These are phyloP conservation scores for Tetrax tetrax DNA, from an alignment of 2,113 vertebrate species.

Conservation along the genomic window DNA sequence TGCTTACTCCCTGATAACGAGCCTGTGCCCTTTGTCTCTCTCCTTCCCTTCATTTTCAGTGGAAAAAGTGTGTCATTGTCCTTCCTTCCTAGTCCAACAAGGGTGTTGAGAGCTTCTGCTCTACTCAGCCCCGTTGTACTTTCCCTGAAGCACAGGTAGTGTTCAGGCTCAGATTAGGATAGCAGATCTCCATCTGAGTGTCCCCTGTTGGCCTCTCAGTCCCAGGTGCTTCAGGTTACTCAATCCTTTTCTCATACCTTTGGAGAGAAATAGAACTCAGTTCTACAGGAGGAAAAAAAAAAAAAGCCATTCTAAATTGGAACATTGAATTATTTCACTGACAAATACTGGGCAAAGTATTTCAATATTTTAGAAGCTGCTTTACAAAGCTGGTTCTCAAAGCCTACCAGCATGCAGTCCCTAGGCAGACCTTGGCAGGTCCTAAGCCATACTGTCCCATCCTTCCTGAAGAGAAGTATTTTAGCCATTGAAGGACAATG, in stretches of 20 bases:
- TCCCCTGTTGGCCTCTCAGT: not conserved
- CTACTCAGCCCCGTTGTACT: not conserved
- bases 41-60: not conserved
- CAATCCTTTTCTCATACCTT: not conserved
- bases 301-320: not conserved
- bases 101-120: not conserved
- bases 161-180: not conserved
- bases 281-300: not conserved
- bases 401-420: not conserved
- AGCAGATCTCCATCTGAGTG: not conserved
- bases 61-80: not conserved
- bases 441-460: not conserved
- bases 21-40: not conserved
- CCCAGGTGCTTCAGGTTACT: not conserved
- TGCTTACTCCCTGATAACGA: not conserved
- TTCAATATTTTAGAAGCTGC: not conserved
- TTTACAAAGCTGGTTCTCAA: not conserved
- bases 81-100: not conserved
- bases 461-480: not conserved
- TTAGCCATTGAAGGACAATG: not conserved
- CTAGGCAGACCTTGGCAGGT: not conserved
- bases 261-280: not conserved
- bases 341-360: not conserved
- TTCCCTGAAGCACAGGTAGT: not conserved
- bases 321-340: not conserved